Base-by-base conservation (phyloP, 2,888 invertebrate species). In the Pharmacophagus antenor region DNA sequence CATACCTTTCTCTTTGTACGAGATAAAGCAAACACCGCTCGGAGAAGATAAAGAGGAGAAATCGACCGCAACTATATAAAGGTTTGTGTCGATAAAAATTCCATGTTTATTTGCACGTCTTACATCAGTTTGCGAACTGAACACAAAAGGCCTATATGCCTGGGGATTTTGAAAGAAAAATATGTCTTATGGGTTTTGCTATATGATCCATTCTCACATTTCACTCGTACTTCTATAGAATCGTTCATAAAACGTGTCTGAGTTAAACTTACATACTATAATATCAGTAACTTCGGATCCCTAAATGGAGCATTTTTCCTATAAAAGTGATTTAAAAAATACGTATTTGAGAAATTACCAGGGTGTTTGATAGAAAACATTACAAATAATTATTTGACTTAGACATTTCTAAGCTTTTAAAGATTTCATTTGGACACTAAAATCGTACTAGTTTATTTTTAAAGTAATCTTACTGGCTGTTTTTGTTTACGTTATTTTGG, bases 41-140 rank as follows among this genome's bases (percentile, higher is more conserved):
- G 74, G 80, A 74, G 79, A 72, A 85, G 87, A 88, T 88, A 89
- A 89, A 88, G 83, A 86, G 87, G 80, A 84, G 85, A 89, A 88
- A 90, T 88, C 89, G 85, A 88, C 88, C 87, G 84, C 88, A 84
- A 88, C 89, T 88, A 88, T 88, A 89, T 89, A 89, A 89, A 90
- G 89, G 90, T 89, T 89, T 87, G 88, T 75, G 76, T 76, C 84
- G 82, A 88, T 90, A 90, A 90, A 90, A 89, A 90, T 90, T 88
- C 85, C 79, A 84, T 88, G 88, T 90, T 90, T 90, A 90, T 89
- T 89, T 88, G 85, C 89, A 88, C 88, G 89, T 89, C 88, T 88
- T 87, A 89, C 88, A 87, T 88, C 86, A 85, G 80, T 72, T 75
- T 71, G 73, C 65, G 72, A 71, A 70, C 67, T 70, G 79, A 69